Percentiles rank a stretch among this genome's conserved stretches.
phyloP scores from a whole-genome alignment of 2,797 vertebrate genomes.

The Pseudochirops corinnae region DNA sequence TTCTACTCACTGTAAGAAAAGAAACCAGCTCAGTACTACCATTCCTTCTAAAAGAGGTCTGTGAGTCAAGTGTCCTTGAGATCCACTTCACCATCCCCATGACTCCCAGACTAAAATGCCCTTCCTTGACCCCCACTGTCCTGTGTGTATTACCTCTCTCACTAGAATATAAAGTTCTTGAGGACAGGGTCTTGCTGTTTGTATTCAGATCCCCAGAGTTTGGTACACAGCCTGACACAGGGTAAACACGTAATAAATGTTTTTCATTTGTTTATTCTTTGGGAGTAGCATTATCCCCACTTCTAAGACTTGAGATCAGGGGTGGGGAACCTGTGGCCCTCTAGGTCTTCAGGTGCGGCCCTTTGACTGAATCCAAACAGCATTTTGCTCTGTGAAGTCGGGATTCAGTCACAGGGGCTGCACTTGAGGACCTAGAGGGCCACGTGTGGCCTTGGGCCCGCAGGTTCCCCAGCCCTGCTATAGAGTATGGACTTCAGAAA shows the following conservation, averaged over 20 bases:
- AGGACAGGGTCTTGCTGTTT: neutral
- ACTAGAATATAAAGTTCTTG: neutral
- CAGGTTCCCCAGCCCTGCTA: neutral
- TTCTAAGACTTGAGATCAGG: neutral
- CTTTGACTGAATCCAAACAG: too few species aligned
- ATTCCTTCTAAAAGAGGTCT: neutral
- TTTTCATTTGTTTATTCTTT: neutral
- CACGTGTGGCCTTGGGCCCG: too few species aligned
- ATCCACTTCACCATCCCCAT: neutral
- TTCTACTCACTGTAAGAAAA: neutral
- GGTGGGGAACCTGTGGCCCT: too few species aligned
- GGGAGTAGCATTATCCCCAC: neutral
- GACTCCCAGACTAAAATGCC: neutral
- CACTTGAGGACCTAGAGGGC: too few species aligned
- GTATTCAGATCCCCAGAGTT: neutral
- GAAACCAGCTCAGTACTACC: neutral
- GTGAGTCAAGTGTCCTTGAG: neutral
- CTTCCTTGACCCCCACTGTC: neutral
- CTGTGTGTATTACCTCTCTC: neutral
- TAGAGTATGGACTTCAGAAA: neutral
- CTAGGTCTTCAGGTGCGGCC: too few species aligned
- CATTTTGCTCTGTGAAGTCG: too few species aligned
- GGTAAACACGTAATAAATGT: neutral
- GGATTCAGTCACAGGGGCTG: too few species aligned
- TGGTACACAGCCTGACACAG: neutral